These are phyloP conservation scores for Mesoligia furuncula DNA, from an alignment of 2,888 invertebrate genomes.

Conservation along the genomic window DNA sequence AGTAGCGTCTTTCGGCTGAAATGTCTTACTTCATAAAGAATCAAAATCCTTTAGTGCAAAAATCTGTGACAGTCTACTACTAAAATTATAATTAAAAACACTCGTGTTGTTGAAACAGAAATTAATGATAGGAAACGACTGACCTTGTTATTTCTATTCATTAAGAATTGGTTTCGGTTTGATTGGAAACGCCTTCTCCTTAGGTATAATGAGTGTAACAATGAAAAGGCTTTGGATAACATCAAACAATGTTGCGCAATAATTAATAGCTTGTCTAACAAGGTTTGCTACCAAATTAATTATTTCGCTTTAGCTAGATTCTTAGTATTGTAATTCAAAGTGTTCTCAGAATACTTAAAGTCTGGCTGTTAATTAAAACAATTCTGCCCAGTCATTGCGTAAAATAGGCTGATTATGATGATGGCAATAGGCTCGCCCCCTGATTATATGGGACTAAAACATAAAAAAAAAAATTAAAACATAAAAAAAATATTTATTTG, in stretches of 20 bases:
- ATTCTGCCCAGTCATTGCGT: background rate
- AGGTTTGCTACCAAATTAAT: constrained; percentile 37
- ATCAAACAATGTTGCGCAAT: constrained; percentile 51
- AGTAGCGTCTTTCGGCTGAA: background rate
- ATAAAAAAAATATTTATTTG: too few species aligned
- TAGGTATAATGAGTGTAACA: constrained; percentile 43
- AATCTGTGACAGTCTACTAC: background rate
- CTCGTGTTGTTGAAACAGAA: constrained; percentile 6
- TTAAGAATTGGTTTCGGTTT: constrained; percentile 42
- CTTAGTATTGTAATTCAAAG: constrained; percentile 3
- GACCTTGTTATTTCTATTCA: constrained; percentile 51
- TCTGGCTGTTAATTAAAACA: background rate
- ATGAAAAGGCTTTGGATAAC: constrained; percentile 40
- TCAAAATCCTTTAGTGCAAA: background rate
- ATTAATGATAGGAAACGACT: constrained; percentile 32
- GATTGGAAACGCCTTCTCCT: constrained; percentile 43
- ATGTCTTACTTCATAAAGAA: background rate
- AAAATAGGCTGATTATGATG: too few species aligned
- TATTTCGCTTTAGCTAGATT: constrained; percentile 20
- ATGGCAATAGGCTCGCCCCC: background rate
- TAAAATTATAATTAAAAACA: background rate
- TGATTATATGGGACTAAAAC: background rate
- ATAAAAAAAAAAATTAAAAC: too few species aligned
- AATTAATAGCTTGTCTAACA: constrained; percentile 41
- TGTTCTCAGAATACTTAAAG: background rate